These are phyloP conservation scores for Erythrocercus mccallii DNA, from an alignment of 2,113 vertebrate genomes.

Conservation along the genomic window DNA sequence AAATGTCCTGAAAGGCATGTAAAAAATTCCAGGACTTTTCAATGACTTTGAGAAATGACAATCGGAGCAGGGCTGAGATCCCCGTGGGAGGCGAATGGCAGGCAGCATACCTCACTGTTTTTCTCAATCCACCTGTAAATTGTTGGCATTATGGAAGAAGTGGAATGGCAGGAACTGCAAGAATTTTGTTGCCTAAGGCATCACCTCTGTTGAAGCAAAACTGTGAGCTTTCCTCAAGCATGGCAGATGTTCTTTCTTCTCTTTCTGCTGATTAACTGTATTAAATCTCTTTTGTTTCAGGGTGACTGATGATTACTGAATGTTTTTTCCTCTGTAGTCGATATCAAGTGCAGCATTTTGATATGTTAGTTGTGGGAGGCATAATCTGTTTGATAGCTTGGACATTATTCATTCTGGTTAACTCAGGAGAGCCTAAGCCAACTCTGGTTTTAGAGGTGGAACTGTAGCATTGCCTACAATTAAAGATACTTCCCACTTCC, in stretches of 20 bases:
- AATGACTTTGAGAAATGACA: not conserved
- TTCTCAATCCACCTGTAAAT: not conserved
- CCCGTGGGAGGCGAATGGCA: not conserved
- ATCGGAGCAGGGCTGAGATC: not conserved
- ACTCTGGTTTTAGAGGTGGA: not conserved
- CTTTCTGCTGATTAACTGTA: not conserved
- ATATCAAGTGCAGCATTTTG: not conserved
- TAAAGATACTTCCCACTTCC: not conserved
- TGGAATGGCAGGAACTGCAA: not conserved
- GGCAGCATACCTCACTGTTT: not conserved
- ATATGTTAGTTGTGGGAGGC: not conserved
- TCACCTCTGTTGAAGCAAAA: not conserved
- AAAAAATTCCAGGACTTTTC: not conserved
- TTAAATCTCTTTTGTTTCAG: not conserved
- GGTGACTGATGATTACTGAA: not conserved
- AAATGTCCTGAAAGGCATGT: not conserved
- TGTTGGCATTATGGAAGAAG: not conserved
- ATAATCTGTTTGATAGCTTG: not conserved
- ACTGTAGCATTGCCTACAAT: not conserved
- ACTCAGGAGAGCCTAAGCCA: not conserved
- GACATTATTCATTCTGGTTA: not conserved
- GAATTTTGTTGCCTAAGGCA: not conserved
- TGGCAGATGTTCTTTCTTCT: not conserved
- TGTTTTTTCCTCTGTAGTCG: not conserved
- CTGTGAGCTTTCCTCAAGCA: not conserved